Conservation (phyloP, 1,140 invertebrate species). For the Bacillus rossius region DNA sequence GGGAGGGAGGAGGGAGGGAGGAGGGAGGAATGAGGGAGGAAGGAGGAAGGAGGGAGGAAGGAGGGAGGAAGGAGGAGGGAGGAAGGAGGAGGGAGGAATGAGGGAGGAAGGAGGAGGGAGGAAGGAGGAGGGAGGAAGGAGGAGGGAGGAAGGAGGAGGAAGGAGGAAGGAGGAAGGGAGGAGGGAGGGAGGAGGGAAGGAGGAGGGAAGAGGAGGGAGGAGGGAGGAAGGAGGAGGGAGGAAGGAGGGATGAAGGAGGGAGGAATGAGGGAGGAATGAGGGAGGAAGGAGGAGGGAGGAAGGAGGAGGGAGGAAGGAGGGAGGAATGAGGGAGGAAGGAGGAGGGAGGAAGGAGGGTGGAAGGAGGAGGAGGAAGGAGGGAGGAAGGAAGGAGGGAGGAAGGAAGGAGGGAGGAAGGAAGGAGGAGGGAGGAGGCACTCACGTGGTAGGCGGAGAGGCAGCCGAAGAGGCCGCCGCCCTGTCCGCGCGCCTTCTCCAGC, state of each 20-base stretch:
- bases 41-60: neutral
- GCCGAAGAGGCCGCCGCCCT: conserved; percentile 71
- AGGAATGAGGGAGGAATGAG: too few relatives aligned
- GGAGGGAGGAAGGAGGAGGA: neutral
- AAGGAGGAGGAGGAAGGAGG: too few relatives aligned
- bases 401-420: neutral
- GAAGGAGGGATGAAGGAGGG: too few relatives aligned
- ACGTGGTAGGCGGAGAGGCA: conserved; percentile 73
- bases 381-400: too few relatives aligned
- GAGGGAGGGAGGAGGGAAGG: neutral
- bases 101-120: too few relatives aligned
- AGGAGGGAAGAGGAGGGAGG: neutral
- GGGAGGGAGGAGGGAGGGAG: neutral
- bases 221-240: neutral
- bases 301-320: too few relatives aligned
- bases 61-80: neutral
- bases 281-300: neutral
- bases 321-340: too few relatives aligned
- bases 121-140: neutral
- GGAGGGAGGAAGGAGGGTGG: too few relatives aligned
- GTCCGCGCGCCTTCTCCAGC: conserved; percentile 64
- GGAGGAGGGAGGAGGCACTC: conserved; percentile 28
- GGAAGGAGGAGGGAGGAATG: too few relatives aligned
- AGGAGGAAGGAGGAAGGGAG: neutral
- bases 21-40: neutral